A percentile compares a stretch with the other conserved stretches of the same genome.
These are phyloP conservation scores for rabbit (Oryctolagus cuniculus) DNA, from an alignment of 2,113 vertebrate species.

Conservation along the genomic window mOryCun1.1 NC_091433.1:160054501-160055000, in stretches of 20 bases:
- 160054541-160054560: not conserved
- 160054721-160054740: not conserved
- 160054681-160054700: not conserved
- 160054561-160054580: not conserved
- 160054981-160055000: too few relatives aligned
- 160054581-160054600: not conserved
- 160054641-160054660: constrained; percentile 65
- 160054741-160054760: constrained; percentile 46
- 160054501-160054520: too few relatives aligned
- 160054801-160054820: constrained; percentile 28
- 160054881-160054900: too few relatives aligned
- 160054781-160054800: not conserved
- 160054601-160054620: constrained; percentile 35
- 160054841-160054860: not conserved
- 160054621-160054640: constrained; percentile 43
- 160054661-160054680: constrained; percentile 1
- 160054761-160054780: constrained; percentile 46
- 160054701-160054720: constrained; percentile 42
- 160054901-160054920: too few relatives aligned
- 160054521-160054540: too few relatives aligned
- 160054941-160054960: too few relatives aligned
- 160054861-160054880: constrained; percentile 49
- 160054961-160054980: too few relatives aligned
- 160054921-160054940: too few relatives aligned
- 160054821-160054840: not conserved